A percentile compares a stretch with the other conserved stretches of the same genome.
These are phyloP conservation scores for Epinotia ramella DNA, from an alignment of 2,888 invertebrate species.

Conservation along the genomic window DNA sequence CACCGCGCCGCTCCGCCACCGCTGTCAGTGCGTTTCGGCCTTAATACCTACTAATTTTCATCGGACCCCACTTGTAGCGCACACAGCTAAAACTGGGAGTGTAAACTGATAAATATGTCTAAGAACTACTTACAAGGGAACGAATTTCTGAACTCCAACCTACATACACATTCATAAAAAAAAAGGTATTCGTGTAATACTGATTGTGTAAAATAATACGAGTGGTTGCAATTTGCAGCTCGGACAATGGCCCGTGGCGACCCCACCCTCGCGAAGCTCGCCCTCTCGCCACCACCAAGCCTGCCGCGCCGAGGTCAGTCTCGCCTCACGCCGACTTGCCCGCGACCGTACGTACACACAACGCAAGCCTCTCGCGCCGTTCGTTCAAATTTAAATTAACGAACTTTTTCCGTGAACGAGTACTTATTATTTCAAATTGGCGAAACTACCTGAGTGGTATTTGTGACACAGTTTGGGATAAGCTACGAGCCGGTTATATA, in stretches of 20 bases:
- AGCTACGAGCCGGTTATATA: not conserved
- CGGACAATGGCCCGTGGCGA: constrained; percentile 51
- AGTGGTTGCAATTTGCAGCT: constrained; percentile 42
- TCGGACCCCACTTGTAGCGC: too few relatives aligned
- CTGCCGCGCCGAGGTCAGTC: constrained; percentile 44
- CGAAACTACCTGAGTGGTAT: constrained; percentile 38
- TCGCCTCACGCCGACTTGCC: constrained; percentile 37
- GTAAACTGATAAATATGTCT: too few relatives aligned
- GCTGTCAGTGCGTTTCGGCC: too few relatives aligned
- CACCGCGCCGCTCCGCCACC: too few relatives aligned
- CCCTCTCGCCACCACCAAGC: constrained; percentile 47
- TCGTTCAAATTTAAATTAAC: constrained; percentile 30
- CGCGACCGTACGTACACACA: constrained; percentile 40
- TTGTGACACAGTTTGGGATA: constrained; percentile 38
- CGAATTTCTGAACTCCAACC: too few relatives aligned
- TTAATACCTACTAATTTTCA: too few relatives aligned
- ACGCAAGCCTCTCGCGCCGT: constrained; percentile 40
- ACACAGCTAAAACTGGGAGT: too few relatives aligned
- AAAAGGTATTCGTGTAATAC: too few relatives aligned
- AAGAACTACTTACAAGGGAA: too few relatives aligned
- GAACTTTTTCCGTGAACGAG: constrained; percentile 28
- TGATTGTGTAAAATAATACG: too few relatives aligned
- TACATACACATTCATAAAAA: too few relatives aligned
- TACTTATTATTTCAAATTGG: constrained; percentile 24
- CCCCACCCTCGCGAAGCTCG: constrained; percentile 45